Base-by-base conservation (phyloP, 2,888 invertebrate genomes). In the Chorisops tibialis region DNA sequence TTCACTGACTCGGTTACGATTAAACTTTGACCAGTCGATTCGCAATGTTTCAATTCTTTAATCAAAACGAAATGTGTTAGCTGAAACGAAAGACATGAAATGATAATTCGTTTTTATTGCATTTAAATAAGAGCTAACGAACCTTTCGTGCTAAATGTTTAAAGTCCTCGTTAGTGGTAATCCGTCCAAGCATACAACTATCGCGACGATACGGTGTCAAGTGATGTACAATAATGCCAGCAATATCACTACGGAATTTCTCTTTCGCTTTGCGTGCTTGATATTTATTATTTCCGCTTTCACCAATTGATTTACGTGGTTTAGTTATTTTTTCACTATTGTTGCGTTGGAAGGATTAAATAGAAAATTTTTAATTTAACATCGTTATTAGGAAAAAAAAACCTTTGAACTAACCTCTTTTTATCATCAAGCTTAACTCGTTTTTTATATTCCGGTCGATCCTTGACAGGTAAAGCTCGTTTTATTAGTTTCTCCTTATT, bases 81-180 rank as follows among this genome's bases (percentile, higher is more conserved):
- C 96, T 96, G 82, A 58, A 65, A 47, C 52, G 65, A 68, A 60
- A 61, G 51, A 37, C 35, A 35, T 41, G 43, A 19, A 24, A 50
- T 18, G 19, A 21, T 5, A 21, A 21, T 51, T 37, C 37, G 18
- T 12, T 9, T 1, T 43, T 43, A 43, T 43, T 7, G n/a, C n/a
- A 43, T 14, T 43, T 12, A n/a, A n/a, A 12, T n/a, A 21, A 45
- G 11, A 45, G n/a, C 21, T 19, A 11, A 68, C 72, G 72, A 77
- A 93, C 93, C 85, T 96, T 96, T 79, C 94, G 84, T 3, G 96
- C 95, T 60, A 96, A 82, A 80, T 95, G 93, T 75, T 96, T 96
- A 77, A 96, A 92, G 77, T 97, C 96, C 47, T 94, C 92, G 0
- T 91, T 93, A 72, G 85, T 89, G 2, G 87, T 87, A 70, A 98